phyloP scores from a whole-genome alignment of 2,797 vertebrate genomes.

The Brachyrhaphis roseni region DNA sequence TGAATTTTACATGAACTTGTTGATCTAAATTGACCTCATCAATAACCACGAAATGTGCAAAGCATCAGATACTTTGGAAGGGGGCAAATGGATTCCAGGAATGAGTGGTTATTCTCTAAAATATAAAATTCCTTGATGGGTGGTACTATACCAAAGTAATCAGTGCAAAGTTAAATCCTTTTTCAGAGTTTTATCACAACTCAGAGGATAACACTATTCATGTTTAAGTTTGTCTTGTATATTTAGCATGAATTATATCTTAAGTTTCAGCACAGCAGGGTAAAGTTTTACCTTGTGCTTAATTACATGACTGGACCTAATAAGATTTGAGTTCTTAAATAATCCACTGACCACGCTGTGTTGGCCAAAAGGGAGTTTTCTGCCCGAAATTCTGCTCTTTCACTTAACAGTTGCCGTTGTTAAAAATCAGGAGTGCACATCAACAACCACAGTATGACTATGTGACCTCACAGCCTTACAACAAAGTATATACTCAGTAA shows the following conservation, averaged over 20 bases:
- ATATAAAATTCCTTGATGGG: neutral
- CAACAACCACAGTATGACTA: conserved; percentile 64
- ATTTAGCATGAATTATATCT: neutral
- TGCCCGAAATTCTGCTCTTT: conserved; percentile 52
- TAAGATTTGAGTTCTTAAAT: conserved; percentile 52
- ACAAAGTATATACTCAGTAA: conserved; percentile 57
- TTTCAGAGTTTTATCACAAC: neutral
- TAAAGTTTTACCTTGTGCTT: conserved; percentile 40
- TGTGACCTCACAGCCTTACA: conserved; percentile 67
- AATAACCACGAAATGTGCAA: neutral
- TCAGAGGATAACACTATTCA: neutral
- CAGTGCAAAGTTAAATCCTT: neutral
- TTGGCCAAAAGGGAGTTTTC: conserved; percentile 65
- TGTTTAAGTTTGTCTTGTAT: neutral
- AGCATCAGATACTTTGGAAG: neutral
- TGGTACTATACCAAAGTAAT: neutral
- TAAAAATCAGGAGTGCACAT: conserved; percentile 61
- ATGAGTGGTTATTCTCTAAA: neutral
- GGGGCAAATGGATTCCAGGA: neutral
- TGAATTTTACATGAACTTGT: neutral
- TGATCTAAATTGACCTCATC: neutral
- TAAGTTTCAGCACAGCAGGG: conserved; percentile 32
- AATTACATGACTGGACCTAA: conserved; percentile 58
- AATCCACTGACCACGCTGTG: conserved; percentile 52
- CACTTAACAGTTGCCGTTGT: conserved; percentile 59